Evolutionary conservation across 2,888 invertebrate species (phyloP).

Genomic region (Biston betularia): DNA sequence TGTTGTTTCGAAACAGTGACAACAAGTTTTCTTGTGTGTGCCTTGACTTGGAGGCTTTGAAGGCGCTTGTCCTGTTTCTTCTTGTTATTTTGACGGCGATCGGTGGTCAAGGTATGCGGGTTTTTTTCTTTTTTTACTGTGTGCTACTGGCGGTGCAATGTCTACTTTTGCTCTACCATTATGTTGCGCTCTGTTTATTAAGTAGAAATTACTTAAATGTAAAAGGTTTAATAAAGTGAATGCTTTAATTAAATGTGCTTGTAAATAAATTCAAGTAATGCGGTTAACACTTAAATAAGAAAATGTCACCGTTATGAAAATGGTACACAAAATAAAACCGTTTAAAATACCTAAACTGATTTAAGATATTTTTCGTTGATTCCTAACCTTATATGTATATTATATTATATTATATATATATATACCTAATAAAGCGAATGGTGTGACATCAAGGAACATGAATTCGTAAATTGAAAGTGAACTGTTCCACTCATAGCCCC

Average conservation of each 20-base stretch:
- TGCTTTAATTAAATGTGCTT: background rate
- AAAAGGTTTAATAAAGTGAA: background rate
- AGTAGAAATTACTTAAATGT: conserved; percentile 3
- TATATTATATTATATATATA: background rate
- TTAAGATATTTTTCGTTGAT: background rate
- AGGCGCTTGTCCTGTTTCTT: conserved; percentile 63
- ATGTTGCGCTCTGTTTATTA: conserved; percentile 26
- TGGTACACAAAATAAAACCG: no score
- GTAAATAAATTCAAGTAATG: no score
- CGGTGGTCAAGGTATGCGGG: conserved; percentile 67
- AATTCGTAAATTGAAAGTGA: conserved; percentile 19
- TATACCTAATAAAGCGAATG: background rate
- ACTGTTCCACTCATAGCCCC: conserved; percentile 30
- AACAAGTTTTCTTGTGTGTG: conserved; percentile 77
- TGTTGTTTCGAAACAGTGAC: conserved; percentile 74
- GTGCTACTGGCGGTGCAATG: conserved; percentile 11
- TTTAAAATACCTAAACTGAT: no score
- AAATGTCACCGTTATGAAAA: no score
- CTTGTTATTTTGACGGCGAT: conserved; percentile 64
- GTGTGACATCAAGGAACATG: background rate
- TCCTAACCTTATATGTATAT: background rate
- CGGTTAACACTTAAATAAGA: no score
- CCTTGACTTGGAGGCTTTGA: conserved; percentile 81
- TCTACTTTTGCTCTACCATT: conserved; percentile 20
- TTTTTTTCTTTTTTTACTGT: conserved; percentile 29